These are phyloP conservation scores for Dromas ardeola DNA, from an alignment of 2,113 vertebrate species.

Conservation along the genomic window DNA sequence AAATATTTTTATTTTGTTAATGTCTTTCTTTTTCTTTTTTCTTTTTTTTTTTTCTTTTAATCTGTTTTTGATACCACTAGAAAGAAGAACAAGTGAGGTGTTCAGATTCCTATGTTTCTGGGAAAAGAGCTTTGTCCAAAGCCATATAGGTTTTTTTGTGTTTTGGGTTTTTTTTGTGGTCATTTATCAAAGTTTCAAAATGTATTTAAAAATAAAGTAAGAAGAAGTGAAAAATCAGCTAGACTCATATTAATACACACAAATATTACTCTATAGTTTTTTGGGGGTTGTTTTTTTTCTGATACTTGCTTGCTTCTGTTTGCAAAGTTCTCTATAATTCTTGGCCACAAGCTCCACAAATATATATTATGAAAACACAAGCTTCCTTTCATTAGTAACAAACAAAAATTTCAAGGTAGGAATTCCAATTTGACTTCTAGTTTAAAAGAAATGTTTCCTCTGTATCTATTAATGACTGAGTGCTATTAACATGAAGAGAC, in stretches of 20 bases:
- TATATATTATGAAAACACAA: neutral
- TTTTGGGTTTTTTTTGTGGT: neutral
- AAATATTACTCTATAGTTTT: neutral
- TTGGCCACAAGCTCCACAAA: neutral
- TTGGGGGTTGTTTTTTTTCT: fast-evolving
- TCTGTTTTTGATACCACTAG: neutral
- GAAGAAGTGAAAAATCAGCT: neutral
- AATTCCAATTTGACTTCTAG: neutral
- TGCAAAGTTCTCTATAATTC: neutral
- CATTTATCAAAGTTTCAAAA: neutral
- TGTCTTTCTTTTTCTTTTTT: neutral
- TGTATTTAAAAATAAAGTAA: neutral
- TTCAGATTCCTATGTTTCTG: neutral
- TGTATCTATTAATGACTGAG: neutral
- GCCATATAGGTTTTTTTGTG: neutral
- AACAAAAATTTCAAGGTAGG: neutral
- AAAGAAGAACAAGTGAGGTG: neutral
- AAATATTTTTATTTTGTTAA: neutral
- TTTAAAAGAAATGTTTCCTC: neutral
- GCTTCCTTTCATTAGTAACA: neutral
- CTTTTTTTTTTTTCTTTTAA: neutral
- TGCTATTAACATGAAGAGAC: neutral
- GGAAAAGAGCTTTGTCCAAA: neutral
- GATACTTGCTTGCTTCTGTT: neutral
- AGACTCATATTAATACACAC: neutral